A percentile compares a stretch with the other conserved stretches of the same genome.
Evolutionary conservation across 2,113 vertebrate genomes (phyloP).

Genomic region (Cyanoderma ruficeps): DNA sequence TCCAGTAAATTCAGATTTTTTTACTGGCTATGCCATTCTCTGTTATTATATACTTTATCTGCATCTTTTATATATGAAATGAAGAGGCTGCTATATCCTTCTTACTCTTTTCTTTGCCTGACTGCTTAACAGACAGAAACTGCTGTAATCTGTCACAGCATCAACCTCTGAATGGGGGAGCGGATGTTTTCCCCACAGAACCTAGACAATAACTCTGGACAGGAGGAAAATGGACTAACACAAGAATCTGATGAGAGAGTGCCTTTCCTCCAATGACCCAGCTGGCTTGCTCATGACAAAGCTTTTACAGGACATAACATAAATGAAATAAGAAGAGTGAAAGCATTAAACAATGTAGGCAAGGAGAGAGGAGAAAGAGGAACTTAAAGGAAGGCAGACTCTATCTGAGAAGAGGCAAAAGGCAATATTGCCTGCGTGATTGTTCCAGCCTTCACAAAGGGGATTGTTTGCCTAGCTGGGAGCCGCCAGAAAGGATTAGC

Average conservation of each 20-base stretch:
- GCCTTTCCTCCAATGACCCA: slow-evolving; percentile 15
- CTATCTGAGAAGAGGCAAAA: background rate
- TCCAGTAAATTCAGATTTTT: background rate
- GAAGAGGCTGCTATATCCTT: background rate
- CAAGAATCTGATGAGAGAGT: slow-evolving; percentile 13
- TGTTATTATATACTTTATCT: background rate
- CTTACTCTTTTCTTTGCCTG: slow-evolving; percentile 18
- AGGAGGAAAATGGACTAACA: slow-evolving; percentile 38
- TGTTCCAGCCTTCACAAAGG: slow-evolving; percentile 37
- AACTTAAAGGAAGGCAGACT: background rate
- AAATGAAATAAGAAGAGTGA: slow-evolving; percentile 43
- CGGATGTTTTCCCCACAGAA: slow-evolving; percentile 22
- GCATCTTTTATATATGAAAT: slow-evolving; percentile 14
- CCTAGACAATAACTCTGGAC: slow-evolving; percentile 20
- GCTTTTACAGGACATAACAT: slow-evolving; percentile 29
- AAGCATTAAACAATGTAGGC: background rate
- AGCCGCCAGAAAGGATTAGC: slow-evolving; percentile 17
- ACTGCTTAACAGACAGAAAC: slow-evolving; percentile 26
- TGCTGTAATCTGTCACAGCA: slow-evolving; percentile 7
- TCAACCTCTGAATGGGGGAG: background rate
- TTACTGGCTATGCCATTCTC: background rate
- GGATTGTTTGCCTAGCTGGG: slow-evolving; percentile 34
- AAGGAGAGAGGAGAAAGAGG: background rate
- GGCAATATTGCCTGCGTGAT: background rate
- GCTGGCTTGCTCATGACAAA: slow-evolving; percentile 19